These are phyloP conservation scores for Chaetura pelagica DNA, from an alignment of 2,113 vertebrate genomes.

Conservation along the genomic window DNA sequence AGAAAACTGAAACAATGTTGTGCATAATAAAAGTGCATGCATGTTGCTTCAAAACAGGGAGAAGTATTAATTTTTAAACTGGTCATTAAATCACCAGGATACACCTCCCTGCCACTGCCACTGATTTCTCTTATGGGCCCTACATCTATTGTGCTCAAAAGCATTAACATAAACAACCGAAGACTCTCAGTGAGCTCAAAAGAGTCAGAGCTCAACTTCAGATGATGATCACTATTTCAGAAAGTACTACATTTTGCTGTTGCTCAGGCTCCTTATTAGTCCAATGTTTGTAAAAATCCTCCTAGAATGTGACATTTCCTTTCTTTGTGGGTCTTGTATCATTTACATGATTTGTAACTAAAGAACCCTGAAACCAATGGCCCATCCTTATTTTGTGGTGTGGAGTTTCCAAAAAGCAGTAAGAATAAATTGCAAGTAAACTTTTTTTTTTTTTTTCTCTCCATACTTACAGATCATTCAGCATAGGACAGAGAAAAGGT, in stretches of 20 bases:
- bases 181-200: not conserved
- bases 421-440: no score
- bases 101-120: not conserved
- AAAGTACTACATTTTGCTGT: not conserved
- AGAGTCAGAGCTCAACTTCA: not conserved
- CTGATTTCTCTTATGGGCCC: not conserved
- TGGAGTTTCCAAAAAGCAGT: not conserved
- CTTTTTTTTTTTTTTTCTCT: not conserved
- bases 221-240: not conserved
- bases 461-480: not conserved
- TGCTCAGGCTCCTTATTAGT: not conserved
- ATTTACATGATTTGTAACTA: not conserved
- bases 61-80: not conserved
- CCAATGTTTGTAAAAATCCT: not conserved
- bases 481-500: not conserved
- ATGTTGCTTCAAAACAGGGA: not conserved
- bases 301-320: not conserved
- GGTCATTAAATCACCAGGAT: not conserved
- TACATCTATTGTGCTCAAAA: not conserved
- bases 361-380: not conserved
- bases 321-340: not conserved
- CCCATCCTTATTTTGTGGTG: not conserved
- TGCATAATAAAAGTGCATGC: not conserved
- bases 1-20: not conserved
- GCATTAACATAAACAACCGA: not conserved